These are phyloP conservation scores for Ophioninae sp. DNA, from an alignment of 2,888 invertebrate genomes.

Conservation along the genomic window DNA sequence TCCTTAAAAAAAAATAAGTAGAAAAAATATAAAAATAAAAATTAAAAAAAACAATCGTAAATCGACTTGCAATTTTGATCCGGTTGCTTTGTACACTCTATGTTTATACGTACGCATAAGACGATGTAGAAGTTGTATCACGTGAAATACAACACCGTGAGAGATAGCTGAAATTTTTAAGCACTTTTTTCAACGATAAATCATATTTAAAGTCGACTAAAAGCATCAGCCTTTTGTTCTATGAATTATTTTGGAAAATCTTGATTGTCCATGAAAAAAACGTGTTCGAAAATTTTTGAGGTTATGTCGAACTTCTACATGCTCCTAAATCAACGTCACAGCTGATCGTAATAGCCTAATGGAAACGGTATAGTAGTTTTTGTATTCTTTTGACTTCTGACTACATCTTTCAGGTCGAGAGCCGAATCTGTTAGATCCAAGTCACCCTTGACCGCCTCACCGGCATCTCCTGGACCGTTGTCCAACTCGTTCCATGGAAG, in stretches of 20 bases:
- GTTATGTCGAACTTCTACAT: too few species aligned
- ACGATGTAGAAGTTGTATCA: too few species aligned
- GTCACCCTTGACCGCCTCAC: conserved; percentile 78
- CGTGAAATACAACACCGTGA: too few species aligned
- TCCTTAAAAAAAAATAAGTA: background rate
- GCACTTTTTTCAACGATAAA: too few species aligned
- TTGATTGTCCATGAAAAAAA: too few species aligned
- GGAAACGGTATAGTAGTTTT: background rate
- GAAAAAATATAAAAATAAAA: background rate
- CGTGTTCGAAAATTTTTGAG: too few species aligned
- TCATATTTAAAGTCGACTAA: too few species aligned
- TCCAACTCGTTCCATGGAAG: conserved; percentile 79
- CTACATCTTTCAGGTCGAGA: conserved; percentile 75
- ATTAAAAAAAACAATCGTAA: background rate
- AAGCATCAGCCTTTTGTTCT: too few species aligned
- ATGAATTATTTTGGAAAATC: too few species aligned
- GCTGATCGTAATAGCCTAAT: background rate
- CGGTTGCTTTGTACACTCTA: conserved; percentile 2
- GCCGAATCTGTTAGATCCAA: conserved; percentile 80
- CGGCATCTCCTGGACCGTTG: conserved; percentile 78
- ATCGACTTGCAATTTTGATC: conserved; percentile 33
- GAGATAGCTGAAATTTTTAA: too few species aligned
- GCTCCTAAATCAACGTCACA: background rate
- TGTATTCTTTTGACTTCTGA: background rate
- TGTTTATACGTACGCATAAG: conserved; percentile 17